Conservation (phyloP, 2,797 vertebrate genomes). For the Erethizon dorsatum region DNA sequence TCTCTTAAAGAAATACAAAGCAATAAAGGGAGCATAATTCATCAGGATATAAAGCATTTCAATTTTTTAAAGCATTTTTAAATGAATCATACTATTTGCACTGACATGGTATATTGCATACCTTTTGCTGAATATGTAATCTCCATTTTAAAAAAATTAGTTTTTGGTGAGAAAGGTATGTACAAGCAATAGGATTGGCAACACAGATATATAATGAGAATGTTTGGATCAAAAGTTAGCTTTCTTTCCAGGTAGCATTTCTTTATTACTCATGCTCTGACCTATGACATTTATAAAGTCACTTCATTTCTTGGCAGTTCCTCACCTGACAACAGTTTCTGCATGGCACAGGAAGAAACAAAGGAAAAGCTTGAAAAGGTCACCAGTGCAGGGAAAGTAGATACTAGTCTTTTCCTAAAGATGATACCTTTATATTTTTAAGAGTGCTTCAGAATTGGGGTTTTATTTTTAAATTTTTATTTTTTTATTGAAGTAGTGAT, state of each 20-base stretch:
- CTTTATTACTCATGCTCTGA: conserved; percentile 55
- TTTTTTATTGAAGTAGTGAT: not conserved
- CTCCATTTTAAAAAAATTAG: not conserved
- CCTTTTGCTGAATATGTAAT: conserved; percentile 66
- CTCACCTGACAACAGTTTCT: conserved; percentile 80
- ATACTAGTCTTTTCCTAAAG: conserved; percentile 73
- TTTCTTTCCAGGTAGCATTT: conserved; percentile 76
- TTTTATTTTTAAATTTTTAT: conserved; percentile 16
- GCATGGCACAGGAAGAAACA: conserved; percentile 68
- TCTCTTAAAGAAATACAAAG: conserved; percentile 47
- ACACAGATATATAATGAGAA: conserved; percentile 64
- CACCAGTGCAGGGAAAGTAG: conserved; percentile 70
- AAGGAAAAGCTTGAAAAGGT: conserved; percentile 76
- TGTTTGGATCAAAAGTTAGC: conserved; percentile 76
- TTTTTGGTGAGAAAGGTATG: conserved; percentile 69
- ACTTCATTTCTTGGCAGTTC: conserved; percentile 80
- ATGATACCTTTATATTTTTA: conserved; percentile 72
- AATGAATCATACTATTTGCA: conserved; percentile 6
- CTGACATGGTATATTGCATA: conserved; percentile 26
- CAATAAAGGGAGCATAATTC: conserved; percentile 20
- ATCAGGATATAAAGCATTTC: conserved; percentile 31
- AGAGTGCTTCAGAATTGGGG: conserved; percentile 57
- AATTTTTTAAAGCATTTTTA: conserved; percentile 58
- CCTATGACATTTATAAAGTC: conserved; percentile 80
- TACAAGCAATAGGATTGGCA: conserved; percentile 54